Base-by-base conservation (phyloP, 2,113 vertebrate genomes). In the Muscicapa adusta region DNA sequence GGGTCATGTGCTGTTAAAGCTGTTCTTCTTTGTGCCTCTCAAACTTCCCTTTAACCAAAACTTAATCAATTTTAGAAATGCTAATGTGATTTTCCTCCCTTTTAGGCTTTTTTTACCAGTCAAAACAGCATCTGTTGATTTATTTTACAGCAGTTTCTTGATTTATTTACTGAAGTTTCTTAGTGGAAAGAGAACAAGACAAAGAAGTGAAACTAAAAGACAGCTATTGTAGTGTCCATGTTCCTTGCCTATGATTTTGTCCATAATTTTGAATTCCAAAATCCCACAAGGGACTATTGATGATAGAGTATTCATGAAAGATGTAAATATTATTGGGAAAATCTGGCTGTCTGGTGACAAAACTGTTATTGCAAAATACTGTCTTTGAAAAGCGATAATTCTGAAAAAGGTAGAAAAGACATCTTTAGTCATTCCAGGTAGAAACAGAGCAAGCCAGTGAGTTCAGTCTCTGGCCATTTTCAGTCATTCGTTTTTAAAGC, bases 401-500 rank as follows among this genome's bases (percentile, higher is more conserved):
- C 58, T 74, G 79, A 75, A 88, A 81, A 80, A 74, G 34, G 4
- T 31, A 47, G 65, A 80, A 91, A 88, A 94, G 28, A 28, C 13
- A 34, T 36, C 26, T 82, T 68, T 66, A 34, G 67, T 78, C 28
- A 48, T 76, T 42, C 12, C 36, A 73, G 26, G 51, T 77, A 43
- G 43, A 62, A 94, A 61, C 14, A 88, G 57, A 47, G 31, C 28
- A 95, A 94, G 43, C 8, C 50, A 68, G 19, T 54, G 81, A 88
- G 33, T 89, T 92, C 62, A 78, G 50, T 92, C 82, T 85, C 23
- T 40, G 85, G 26, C 36, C 51, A 74, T 93, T 97, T 97, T 94
- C 93, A 88, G 95, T 81, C 91, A 85, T 50, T 50, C 56, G 22
- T 91, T 78, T 53, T 89, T 81, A 88, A 93, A 95, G 91, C 87